Evolutionary conservation across 1,140 invertebrate species (phyloP).

Genomic region (Pinna nobilis): DNA sequence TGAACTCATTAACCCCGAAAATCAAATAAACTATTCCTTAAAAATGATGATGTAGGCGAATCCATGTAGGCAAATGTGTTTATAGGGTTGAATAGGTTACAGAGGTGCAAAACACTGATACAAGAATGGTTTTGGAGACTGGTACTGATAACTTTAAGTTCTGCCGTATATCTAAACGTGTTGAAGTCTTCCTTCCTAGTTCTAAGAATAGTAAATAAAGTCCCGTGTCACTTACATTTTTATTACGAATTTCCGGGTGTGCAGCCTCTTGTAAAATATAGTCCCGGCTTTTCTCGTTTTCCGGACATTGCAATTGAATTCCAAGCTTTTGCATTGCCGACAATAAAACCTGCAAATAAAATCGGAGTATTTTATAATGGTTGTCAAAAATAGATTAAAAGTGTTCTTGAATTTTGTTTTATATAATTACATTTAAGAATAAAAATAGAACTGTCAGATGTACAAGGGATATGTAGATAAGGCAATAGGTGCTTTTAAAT

Average conservation of each 20-base stretch:
- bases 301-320: slow-evolving; percentile 4
- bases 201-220: background rate
- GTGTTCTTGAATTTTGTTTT: background rate
- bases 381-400: slow-evolving; percentile 4
- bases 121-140: background rate
- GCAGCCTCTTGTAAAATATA: slow-evolving; percentile 6
- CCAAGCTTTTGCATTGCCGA: slow-evolving; percentile 14
- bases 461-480: background rate
- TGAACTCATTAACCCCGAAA: too few relatives aligned
- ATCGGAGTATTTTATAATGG: background rate
- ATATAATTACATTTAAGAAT: background rate
- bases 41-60: too few relatives aligned
- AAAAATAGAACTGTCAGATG: background rate
- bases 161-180: background rate
- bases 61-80: too few relatives aligned
- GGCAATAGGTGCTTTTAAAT: background rate
- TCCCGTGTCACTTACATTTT: background rate
- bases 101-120: background rate
- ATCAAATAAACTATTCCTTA: too few relatives aligned
- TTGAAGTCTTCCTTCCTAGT: background rate
- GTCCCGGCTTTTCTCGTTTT: background rate
- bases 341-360: slow-evolving; percentile 9
- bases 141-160: background rate
- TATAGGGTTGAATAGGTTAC: too few relatives aligned
- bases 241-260: background rate